These are phyloP conservation scores for Oophaga pumilio DNA, from an alignment of 2,113 vertebrate genomes.

Conservation along the genomic window DNA sequence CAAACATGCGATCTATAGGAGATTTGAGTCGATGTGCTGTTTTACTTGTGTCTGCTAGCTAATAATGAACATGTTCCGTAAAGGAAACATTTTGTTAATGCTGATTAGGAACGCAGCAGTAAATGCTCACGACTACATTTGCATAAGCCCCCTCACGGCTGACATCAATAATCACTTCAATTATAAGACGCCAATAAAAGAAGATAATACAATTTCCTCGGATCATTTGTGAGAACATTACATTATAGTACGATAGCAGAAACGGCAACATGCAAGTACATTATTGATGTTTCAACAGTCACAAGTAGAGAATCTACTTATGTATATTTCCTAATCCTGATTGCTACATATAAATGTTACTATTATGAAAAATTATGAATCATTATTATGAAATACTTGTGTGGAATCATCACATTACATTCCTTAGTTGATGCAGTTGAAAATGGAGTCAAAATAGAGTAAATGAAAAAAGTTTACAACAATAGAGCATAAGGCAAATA, in stretches of 20 bases:
- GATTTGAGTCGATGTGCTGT: background rate
- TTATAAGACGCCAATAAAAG: slow-evolving; percentile 30
- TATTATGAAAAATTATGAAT: background rate
- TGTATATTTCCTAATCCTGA: background rate
- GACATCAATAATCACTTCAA: slow-evolving; percentile 41
- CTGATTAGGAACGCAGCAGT: slow-evolving; percentile 13
- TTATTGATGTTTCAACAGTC: background rate
- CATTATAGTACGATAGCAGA: background rate
- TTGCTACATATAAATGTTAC: background rate
- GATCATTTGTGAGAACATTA: slow-evolving; percentile 18
- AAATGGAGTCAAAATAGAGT: no score
- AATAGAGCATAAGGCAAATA: no score
- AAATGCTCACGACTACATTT: slow-evolving; percentile 32
- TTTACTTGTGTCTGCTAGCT: background rate
- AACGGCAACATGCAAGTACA: background rate
- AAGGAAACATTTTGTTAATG: slow-evolving; percentile 40
- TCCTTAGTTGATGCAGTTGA: no score
- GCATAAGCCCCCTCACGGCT: slow-evolving; percentile 43
- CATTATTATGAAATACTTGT: no score
- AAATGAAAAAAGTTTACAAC: no score
- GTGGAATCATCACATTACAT: background rate
- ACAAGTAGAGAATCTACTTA: background rate
- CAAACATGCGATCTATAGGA: background rate
- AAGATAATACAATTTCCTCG: slow-evolving; percentile 8
- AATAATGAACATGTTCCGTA: slow-evolving; percentile 7